Conservation (phyloP, 2,797 vertebrate genomes). For the Danio aesculapii region DNA sequence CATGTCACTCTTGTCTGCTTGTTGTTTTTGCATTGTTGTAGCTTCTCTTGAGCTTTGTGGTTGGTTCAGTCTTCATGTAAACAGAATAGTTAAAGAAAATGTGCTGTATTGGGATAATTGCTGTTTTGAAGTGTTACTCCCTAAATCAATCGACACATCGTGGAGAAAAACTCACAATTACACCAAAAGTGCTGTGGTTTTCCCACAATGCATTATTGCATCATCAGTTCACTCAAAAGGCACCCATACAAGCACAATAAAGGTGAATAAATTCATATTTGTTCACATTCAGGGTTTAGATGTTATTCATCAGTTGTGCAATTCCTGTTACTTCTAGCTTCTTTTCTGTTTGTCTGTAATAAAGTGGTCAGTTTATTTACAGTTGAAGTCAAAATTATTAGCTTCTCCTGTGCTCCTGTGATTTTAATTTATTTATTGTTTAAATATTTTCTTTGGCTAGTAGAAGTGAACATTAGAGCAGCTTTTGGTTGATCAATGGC, state of each 20-base stretch:
- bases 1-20: conserved; percentile 4
- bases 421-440: too few species aligned
- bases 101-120: conserved; percentile 12
- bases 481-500: too few species aligned
- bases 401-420: too few species aligned
- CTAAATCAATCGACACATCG: not conserved
- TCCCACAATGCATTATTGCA: conserved; percentile 9
- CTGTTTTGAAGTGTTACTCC: conserved; percentile 21
- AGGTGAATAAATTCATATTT: not conserved
- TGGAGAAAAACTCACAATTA: not conserved
- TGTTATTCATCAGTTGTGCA: conserved; percentile 4
- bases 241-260: conserved; percentile 17
- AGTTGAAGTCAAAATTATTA: too few species aligned
- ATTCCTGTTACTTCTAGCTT: not conserved
- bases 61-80: conserved; percentile 23
- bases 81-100: conserved; percentile 7
- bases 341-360: not conserved
- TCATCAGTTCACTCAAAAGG: conserved; percentile 7
- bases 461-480: too few species aligned
- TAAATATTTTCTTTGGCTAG: too few species aligned
- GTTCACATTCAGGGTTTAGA: not conserved
- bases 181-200: not conserved
- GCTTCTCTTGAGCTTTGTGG: conserved; percentile 4
- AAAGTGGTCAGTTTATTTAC: not conserved
- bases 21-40: not conserved